Evolutionary conservation across 2,888 invertebrate species (phyloP), one percentile per base, ranked within the genome.

Genomic region (Limnephilus lunatus): DNA sequence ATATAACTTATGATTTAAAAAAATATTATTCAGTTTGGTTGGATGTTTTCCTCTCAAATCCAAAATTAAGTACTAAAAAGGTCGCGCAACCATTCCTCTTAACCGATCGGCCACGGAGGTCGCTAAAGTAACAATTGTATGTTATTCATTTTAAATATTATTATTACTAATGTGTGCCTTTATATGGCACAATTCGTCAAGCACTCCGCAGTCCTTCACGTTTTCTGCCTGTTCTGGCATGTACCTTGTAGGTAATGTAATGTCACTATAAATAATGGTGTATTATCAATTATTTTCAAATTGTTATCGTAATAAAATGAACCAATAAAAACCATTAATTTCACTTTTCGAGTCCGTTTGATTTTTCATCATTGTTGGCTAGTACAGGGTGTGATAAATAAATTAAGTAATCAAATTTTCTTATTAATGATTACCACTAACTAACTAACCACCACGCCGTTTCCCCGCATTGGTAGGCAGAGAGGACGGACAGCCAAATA

Each of bases 281-380:
- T 9, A 44, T 89, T 89, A 89, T 89, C 35, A 89, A 89, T 89
- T 89, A 89, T 80, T 80, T 89, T 53, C 32, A 44, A 89, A 89
- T 89, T 53, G 31, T 81, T 19, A 68, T 89, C 19, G 80, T 32
- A 89, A 89, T 80, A 89, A 35, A 89, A 89, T 53, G 30, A 89
- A 53, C 68, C 68, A 80, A 89, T 89, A 89, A 89, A 89, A 89
- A 53, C 68, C 89, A 89, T 89, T 89, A 15, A 48, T n/a, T 86
- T 44, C 48, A 53, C 44, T 86, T 44, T 86, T 48, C 48, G 44
- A 86, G 86, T 48, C n/a, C 48, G 30, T 86, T 86, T 44, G 48
- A 86, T 86, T 86, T 86, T 44, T 53, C 53, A 86, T 86, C 86
- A 86, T 48, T 48, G 39, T 30, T 44, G 48, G 14, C 3, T 9